A percentile compares a stretch with the other conserved stretches of the same genome.
phyloP scores from a whole-genome alignment of 2,113 vertebrate genomes.

The Ammodytes marinus region DNA sequence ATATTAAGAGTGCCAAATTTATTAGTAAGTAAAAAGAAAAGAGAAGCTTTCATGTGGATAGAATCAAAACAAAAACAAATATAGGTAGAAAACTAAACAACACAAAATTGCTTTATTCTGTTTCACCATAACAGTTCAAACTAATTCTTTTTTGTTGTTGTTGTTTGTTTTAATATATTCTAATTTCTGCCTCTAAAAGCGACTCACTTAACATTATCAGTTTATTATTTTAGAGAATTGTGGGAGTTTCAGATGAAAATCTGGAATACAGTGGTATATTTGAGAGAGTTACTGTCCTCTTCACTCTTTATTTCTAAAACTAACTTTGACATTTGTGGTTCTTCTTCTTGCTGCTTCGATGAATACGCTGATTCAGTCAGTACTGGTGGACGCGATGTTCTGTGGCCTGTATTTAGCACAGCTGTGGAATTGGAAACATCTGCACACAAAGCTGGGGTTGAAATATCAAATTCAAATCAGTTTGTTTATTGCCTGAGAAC shows the following conservation, averaged over 20 bases:
- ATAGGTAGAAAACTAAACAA: neutral
- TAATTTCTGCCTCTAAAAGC: neutral
- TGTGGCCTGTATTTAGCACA: conserved; percentile 40
- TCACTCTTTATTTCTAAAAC: conserved; percentile 45
- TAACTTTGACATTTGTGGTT: conserved; percentile 29
- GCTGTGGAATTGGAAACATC: conserved; percentile 62
- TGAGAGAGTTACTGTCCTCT: conserved; percentile 32
- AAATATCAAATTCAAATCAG: conserved; percentile 44
- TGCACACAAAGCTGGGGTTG: conserved; percentile 21
- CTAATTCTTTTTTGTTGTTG: neutral
- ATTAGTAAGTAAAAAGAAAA: too few species aligned
- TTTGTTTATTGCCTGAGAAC: neutral
- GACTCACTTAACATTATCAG: neutral
- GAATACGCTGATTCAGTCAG: conserved; percentile 35
- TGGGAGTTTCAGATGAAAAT: neutral
- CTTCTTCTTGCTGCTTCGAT: conserved; percentile 19
- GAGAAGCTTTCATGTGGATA: neutral
- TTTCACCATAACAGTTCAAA: neutral
- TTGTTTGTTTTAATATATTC: neutral
- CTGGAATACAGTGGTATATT: neutral
- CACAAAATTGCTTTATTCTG: neutral
- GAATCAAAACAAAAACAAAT: neutral
- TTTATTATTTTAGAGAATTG: neutral
- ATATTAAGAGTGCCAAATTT: too few species aligned
- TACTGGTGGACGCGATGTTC: neutral